These are phyloP conservation scores for Aricia artaxerxes DNA, from an alignment of 2,888 invertebrate genomes.

Conservation along the genomic window DNA sequence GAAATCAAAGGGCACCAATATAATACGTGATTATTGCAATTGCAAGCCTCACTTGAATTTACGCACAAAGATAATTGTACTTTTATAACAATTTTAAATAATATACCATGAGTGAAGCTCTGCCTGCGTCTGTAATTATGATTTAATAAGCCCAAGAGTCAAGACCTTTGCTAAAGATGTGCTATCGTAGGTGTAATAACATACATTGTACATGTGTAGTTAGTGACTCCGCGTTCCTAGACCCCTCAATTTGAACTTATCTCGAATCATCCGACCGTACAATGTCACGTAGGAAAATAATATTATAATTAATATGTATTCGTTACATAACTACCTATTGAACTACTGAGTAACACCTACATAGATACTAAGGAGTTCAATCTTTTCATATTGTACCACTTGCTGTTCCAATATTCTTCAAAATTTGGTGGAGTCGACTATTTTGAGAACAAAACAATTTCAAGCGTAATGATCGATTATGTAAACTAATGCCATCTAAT, in stretches of 20 bases:
- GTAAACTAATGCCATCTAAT: too few relatives aligned
- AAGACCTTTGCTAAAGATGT: not conserved
- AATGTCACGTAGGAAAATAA: slow-evolving; percentile 17
- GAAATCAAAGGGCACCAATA: slow-evolving; percentile 24
- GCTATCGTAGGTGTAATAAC: not conserved
- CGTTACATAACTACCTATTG: not conserved
- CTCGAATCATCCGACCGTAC: not conserved
- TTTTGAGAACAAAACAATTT: too few relatives aligned
- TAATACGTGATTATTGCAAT: not conserved
- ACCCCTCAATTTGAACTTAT: slow-evolving; percentile 18
- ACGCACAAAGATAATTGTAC: not conserved
- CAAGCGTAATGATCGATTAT: too few relatives aligned
- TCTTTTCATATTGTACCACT: not conserved
- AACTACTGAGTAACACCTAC: not conserved
- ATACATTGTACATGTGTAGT: slow-evolving; percentile 10
- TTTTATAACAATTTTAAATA: not conserved
- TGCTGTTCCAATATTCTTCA: not conserved
- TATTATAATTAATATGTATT: not conserved
- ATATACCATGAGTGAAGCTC: not conserved
- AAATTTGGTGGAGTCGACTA: too few relatives aligned
- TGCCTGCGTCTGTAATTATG: not conserved
- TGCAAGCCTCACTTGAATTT: not conserved
- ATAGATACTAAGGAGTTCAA: not conserved
- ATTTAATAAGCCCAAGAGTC: not conserved
- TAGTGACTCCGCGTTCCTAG: slow-evolving; percentile 7